Conservation (phyloP, 2,888 invertebrate species). For the Endotricha flammealis region DNA sequence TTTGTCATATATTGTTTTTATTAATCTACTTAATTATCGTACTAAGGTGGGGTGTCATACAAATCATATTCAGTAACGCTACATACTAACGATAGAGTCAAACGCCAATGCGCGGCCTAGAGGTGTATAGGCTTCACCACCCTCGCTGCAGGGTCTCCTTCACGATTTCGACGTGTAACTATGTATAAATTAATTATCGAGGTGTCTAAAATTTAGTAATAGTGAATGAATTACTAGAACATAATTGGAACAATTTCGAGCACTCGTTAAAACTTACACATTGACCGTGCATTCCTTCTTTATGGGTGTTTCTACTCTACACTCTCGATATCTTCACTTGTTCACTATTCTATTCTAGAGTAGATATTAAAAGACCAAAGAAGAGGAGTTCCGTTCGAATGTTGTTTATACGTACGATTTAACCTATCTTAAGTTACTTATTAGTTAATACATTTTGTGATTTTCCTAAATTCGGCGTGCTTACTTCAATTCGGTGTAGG, state of each 20-base stretch:
- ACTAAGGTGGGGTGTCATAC: slow-evolving; percentile 24
- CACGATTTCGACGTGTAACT: slow-evolving; percentile 51
- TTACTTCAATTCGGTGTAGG: not conserved
- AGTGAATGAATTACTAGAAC: slow-evolving; percentile 74
- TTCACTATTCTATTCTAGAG: slow-evolving; percentile 63
- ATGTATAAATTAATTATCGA: slow-evolving; percentile 62
- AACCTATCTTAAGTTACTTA: too few relatives aligned
- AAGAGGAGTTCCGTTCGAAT: slow-evolving; percentile 59
- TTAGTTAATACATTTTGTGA: too few relatives aligned
- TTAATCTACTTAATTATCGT: slow-evolving; percentile 26
- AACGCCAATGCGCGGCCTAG: slow-evolving; percentile 14
- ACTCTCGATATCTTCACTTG: slow-evolving; percentile 62
- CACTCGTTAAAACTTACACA: slow-evolving; percentile 78
- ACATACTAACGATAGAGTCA: not conserved
- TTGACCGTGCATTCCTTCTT: slow-evolving; percentile 71
- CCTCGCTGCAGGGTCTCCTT: slow-evolving; percentile 39
- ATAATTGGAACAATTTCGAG: slow-evolving; percentile 72
- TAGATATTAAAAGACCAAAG: slow-evolving; percentile 69
- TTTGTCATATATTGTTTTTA: slow-evolving; percentile 21
- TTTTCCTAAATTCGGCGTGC: too few relatives aligned
- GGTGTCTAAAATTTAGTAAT: slow-evolving; percentile 67
- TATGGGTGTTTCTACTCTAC: slow-evolving; percentile 60
- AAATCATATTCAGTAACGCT: slow-evolving; percentile 20
- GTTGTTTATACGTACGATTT: slow-evolving; percentile 35
- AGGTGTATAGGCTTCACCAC: slow-evolving; percentile 20